phyloP scores from a whole-genome alignment of 2,888 invertebrate species.

The Hydrotaea cyrtoneurina region DNA sequence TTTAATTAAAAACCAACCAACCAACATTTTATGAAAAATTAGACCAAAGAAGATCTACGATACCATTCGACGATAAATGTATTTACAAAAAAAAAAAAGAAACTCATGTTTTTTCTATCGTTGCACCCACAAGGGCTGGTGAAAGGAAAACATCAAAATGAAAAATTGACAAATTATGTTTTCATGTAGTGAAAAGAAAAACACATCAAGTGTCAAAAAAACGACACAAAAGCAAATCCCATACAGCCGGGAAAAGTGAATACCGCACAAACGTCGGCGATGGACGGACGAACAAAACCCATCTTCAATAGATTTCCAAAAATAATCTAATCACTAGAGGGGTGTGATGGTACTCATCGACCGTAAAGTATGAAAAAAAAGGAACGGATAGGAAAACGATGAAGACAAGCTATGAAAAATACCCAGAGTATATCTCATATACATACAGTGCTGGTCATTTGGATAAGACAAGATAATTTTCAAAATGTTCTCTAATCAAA shows the following conservation, averaged over 20 bases:
- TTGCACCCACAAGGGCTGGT: background rate
- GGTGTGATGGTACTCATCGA: slow-evolving; percentile 61
- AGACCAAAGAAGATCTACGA: background rate
- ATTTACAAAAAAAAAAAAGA: slow-evolving; percentile 47
- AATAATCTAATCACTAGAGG: slow-evolving; percentile 59
- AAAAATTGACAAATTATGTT: slow-evolving; percentile 50
- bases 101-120: background rate
- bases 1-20: background rate
- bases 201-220: slow-evolving; percentile 56
- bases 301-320: slow-evolving; percentile 39
- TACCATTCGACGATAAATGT: slow-evolving; percentile 2
- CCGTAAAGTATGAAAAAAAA: slow-evolving; percentile 48
- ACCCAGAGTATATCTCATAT: slow-evolving; percentile 12
- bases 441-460: background rate
- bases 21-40: background rate
- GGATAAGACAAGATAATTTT: too few relatives aligned
- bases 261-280: background rate
- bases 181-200: slow-evolving; percentile 37
- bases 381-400: slow-evolving; percentile 21
- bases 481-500: too few relatives aligned
- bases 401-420: slow-evolving; percentile 38
- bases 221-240: slow-evolving; percentile 51
- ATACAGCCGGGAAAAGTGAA: slow-evolving; percentile 10
- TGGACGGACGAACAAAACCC: background rate
- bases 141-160: slow-evolving; percentile 22